Conservation (phyloP, 2,888 invertebrate species). For the Hydraecia micacea region DNA sequence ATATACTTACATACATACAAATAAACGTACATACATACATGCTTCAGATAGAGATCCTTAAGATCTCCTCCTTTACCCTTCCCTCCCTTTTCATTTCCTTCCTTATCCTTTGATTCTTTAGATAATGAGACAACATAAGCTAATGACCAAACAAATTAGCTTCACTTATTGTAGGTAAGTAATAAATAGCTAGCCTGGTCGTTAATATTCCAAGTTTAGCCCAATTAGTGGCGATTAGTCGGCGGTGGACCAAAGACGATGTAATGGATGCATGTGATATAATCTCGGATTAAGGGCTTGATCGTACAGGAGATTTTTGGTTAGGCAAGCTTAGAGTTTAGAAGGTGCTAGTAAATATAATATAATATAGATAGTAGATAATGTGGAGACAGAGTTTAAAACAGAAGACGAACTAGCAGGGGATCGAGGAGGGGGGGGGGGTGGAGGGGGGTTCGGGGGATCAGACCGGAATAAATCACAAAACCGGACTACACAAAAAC, state of each 20-base stretch:
- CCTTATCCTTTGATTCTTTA: too few relatives aligned
- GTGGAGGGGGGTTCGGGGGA: too few relatives aligned
- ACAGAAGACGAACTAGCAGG: too few relatives aligned
- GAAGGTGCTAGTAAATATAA: neutral
- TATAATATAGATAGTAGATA: too few relatives aligned
- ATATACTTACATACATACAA: too few relatives aligned
- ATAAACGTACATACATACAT: too few relatives aligned
- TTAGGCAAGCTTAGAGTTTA: neutral
- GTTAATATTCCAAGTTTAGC: slow-evolving; percentile 41
- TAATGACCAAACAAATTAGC: neutral
- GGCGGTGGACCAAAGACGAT: slow-evolving; percentile 25
- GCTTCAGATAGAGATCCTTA: too few relatives aligned
- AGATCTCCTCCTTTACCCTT: too few relatives aligned
- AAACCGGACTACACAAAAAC: slow-evolving; percentile 34
- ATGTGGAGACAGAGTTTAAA: too few relatives aligned
- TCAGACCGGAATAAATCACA: too few relatives aligned
- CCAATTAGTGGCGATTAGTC: slow-evolving; percentile 50
- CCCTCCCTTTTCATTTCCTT: too few relatives aligned
- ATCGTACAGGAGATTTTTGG: slow-evolving; percentile 24
- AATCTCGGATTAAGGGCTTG: slow-evolving; percentile 35
- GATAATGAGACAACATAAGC: neutral
- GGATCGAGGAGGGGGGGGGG: too few relatives aligned
- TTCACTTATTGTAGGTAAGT: neutral
- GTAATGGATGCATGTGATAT: slow-evolving; percentile 44
- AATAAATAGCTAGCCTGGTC: slow-evolving; percentile 11